Evolutionary conservation across 2,797 vertebrate species (phyloP).

Genomic region (Xenopus petersii): DNA sequence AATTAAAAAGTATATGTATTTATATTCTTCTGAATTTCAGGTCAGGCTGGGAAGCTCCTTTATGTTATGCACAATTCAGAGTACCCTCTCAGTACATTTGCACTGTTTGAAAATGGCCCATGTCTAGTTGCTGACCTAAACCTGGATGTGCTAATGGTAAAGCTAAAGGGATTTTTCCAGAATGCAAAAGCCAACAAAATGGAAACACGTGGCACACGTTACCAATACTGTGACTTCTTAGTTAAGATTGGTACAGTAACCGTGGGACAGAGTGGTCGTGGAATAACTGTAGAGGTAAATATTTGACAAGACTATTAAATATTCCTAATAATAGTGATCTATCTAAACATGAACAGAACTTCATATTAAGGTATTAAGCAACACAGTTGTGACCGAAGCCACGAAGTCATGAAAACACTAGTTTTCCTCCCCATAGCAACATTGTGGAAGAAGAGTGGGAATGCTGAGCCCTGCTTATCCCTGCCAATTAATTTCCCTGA

Average conservation of each 20-base stretch:
- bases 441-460: no score
- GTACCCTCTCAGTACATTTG: constrained; percentile 88
- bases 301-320: neutral
- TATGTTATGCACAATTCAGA: constrained; percentile 98
- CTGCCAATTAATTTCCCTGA: no score
- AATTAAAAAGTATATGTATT: no score
- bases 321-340: neutral
- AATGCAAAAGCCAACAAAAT: constrained; percentile 96
- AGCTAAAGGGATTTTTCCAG: constrained; percentile 96
- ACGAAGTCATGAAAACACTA: no score
- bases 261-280: constrained; percentile 90
- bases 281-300: constrained; percentile 92
- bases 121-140: constrained; percentile 86
- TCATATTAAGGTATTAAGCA: no score
- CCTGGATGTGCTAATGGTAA: constrained; percentile 95
- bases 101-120: constrained; percentile 89
- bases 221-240: constrained; percentile 93
- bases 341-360: neutral
- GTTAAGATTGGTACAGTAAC: constrained; percentile 91
- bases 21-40: constrained; percentile 59
- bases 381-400: no score
- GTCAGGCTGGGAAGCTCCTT: constrained; percentile 88
- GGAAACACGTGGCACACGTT: constrained; percentile 89
- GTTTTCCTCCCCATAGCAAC: no score
- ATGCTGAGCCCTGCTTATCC: no score